These are phyloP conservation scores for Macrophya annulata DNA, from an alignment of 2,888 invertebrate species.

Conservation along the genomic window DNA sequence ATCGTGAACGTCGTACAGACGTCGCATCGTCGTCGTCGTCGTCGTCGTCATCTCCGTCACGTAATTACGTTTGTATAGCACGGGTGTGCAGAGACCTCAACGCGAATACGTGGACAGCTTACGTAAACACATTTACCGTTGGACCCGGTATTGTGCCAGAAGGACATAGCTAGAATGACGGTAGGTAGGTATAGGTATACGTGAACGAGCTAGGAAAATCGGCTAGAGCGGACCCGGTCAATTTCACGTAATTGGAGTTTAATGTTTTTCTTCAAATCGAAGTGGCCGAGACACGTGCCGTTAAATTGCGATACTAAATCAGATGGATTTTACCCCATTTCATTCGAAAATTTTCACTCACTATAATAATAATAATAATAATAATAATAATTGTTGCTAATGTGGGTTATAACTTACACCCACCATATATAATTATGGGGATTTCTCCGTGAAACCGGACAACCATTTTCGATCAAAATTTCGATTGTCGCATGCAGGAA, in stretches of 20 bases:
- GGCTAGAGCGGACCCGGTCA: constrained; percentile 6
- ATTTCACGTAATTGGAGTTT: constrained; percentile 43
- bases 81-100: constrained; percentile 36
- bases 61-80: constrained; percentile 51
- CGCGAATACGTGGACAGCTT: constrained; percentile 44
- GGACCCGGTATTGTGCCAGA: constrained; percentile 33
- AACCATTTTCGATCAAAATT: too few relatives aligned
- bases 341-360: not conserved
- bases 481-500: too few relatives aligned
- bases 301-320: not conserved
- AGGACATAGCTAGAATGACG: not conserved
- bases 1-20: constrained; percentile 42
- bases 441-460: too few relatives aligned
- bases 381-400: too few relatives aligned
- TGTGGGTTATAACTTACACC: too few relatives aligned
- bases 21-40: too few relatives aligned
- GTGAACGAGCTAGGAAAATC: not conserved
- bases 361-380: too few relatives aligned
- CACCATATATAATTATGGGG: too few relatives aligned
- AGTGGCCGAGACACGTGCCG: not conserved
- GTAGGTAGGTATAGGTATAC: not conserved
- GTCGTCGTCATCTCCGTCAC: constrained; percentile 37
- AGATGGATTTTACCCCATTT: not conserved
- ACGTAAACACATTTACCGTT: constrained; percentile 50
- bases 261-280: constrained; percentile 35